Percentiles rank a stretch among this genome's conserved stretches.
Conservation (phyloP, 2,888 invertebrate species). For the Alcis repandata region DNA sequence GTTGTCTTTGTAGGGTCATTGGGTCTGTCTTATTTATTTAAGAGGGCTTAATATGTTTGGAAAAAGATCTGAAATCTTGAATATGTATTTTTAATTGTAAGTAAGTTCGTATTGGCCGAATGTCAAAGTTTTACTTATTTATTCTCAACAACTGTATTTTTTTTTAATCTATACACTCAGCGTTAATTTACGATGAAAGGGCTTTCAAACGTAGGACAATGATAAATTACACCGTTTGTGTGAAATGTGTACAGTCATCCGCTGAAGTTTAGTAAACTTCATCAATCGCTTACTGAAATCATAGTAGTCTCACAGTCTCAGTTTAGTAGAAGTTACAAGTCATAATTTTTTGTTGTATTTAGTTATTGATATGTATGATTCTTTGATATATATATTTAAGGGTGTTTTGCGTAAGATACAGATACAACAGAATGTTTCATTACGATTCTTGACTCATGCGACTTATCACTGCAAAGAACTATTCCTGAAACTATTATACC, state of each 20-base stretch:
- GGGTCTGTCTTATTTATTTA: neutral
- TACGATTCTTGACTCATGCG: neutral
- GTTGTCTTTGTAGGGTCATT: constrained; percentile 1
- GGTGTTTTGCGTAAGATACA: neutral
- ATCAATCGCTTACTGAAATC: constrained; percentile 2
- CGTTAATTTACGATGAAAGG: constrained; percentile 8
- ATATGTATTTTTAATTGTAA: too few species aligned
- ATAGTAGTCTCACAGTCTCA: too few species aligned
- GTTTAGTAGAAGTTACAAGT: neutral
- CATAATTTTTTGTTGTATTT: neutral
- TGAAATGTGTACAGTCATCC: constrained; percentile 14
- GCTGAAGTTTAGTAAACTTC: constrained; percentile 11
- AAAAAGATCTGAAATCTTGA: too few species aligned
- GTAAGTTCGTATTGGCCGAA: too few species aligned
- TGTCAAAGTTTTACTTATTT: neutral
- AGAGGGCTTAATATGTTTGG: neutral
- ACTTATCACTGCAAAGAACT: neutral
- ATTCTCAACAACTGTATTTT: neutral
- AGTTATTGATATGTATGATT: neutral
- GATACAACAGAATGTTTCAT: neutral
- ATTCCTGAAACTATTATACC: neutral
- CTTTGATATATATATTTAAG: neutral
- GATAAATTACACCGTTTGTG: constrained; percentile 22
- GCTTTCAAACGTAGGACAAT: constrained; percentile 16
- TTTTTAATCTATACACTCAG: neutral